Evolutionary conservation across 2,113 vertebrate species (phyloP).

Genomic region (Leucopsar rothschildi): DNA sequence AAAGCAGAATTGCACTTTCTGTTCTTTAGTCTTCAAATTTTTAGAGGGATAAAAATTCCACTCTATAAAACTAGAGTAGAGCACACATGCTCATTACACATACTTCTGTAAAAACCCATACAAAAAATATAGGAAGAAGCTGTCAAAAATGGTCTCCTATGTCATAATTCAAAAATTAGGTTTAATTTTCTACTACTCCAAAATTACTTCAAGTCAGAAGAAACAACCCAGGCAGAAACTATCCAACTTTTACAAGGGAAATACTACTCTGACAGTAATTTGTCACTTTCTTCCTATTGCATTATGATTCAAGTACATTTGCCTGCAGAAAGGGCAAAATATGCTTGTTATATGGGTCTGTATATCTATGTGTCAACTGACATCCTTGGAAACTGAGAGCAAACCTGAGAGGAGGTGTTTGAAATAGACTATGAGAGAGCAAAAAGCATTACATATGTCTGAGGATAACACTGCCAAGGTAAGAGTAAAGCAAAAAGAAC

Average conservation of each 20-base stretch:
- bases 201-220: background rate
- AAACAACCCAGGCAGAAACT: background rate
- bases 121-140: background rate
- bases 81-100: fast-evolving
- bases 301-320: slow-evolving; percentile 13
- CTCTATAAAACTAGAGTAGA: background rate
- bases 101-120: background rate
- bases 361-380: slow-evolving; percentile 35
- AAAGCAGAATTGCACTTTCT: background rate
- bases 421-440: slow-evolving; percentile 8
- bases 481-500: slow-evolving; percentile 11
- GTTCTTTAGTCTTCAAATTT: background rate
- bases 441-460: slow-evolving; percentile 31
- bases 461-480: slow-evolving; percentile 15
- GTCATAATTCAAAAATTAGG: background rate
- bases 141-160: background rate
- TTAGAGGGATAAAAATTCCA: background rate
- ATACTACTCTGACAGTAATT: background rate
- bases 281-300: background rate
- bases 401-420: slow-evolving; percentile 39
- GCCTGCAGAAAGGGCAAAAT: slow-evolving; percentile 17
- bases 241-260: background rate
- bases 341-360: background rate
- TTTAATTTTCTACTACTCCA: background rate
- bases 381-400: slow-evolving; percentile 10